phyloP scores from a whole-genome alignment of 2,888 invertebrate species.

The Zaprionus bogoriensis region DNA sequence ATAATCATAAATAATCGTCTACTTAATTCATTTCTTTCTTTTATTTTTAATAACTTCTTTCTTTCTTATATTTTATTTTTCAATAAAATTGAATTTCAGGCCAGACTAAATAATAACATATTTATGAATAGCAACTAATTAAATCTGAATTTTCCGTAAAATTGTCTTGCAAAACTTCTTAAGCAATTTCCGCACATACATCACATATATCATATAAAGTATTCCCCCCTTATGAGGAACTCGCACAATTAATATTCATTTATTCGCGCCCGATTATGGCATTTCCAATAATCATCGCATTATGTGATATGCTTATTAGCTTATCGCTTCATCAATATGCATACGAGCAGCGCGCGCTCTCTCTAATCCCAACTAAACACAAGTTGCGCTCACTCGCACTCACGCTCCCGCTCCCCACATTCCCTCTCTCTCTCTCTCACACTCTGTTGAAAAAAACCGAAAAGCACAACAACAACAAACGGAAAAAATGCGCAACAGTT shows the following conservation, averaged over 20 bases:
- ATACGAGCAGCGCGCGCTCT: neutral
- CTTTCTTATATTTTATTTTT: too few relatives aligned
- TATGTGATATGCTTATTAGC: conserved; percentile 42
- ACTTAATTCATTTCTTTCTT: too few relatives aligned
- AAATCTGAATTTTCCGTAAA: too few relatives aligned
- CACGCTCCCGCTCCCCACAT: neutral
- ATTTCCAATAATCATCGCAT: conserved; percentile 36
- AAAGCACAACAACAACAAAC: conserved; percentile 35
- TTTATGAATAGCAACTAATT: too few relatives aligned
- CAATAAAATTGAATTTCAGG: too few relatives aligned
- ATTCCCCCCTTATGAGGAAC: neutral
- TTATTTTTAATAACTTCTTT: too few relatives aligned
- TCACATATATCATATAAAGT: neutral
- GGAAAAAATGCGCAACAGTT: conserved; percentile 72
- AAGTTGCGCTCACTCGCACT: neutral
- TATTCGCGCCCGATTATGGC: conserved; percentile 8
- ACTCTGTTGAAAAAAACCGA: neutral
- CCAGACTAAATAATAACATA: too few relatives aligned
- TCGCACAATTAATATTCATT: conserved; percentile 26
- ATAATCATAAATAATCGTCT: too few relatives aligned
- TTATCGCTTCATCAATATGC: conserved; percentile 33
- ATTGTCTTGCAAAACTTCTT: too few relatives aligned
- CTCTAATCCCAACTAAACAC: conserved; percentile 1
- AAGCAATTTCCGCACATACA: too few relatives aligned
- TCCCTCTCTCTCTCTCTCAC: neutral